Evolutionary conservation across 2,797 vertebrate genomes (phyloP).

Genomic region (Hydrolagus colliei): DNA sequence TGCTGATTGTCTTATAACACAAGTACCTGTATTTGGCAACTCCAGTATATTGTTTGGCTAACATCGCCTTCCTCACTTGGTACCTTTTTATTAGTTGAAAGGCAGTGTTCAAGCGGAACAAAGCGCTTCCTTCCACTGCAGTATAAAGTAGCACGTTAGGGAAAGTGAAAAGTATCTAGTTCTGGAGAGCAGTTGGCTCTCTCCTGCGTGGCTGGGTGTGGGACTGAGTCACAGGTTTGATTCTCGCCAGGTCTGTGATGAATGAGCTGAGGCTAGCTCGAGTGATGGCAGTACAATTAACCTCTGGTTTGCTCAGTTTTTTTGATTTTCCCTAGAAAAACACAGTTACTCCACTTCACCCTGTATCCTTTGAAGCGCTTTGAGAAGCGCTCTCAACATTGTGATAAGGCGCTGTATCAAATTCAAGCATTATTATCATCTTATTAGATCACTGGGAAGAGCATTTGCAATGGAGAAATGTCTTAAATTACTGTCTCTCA

Average conservation of each 20-base stretch:
- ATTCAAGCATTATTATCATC: too few relatives aligned
- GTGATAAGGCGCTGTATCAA: too few relatives aligned
- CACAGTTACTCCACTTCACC: too few relatives aligned
- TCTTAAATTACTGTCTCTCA: too few relatives aligned
- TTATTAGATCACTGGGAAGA: too few relatives aligned
- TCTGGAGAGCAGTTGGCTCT: not conserved
- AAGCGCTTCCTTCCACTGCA: not conserved
- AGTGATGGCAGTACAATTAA: not conserved
- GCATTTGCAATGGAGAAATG: too few relatives aligned
- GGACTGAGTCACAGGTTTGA: not conserved
- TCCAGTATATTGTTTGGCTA: not conserved
- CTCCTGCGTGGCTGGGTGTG: not conserved
- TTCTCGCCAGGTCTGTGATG: not conserved
- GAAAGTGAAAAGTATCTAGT: not conserved
- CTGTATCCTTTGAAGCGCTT: too few relatives aligned
- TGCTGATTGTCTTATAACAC: not conserved
- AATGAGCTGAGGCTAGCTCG: not conserved
- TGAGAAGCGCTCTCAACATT: too few relatives aligned
- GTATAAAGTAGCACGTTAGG: not conserved
- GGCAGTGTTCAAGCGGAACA: not conserved
- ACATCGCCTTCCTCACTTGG: not conserved
- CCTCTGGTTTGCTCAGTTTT: too few relatives aligned
- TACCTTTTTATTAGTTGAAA: not conserved
- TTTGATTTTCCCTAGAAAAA: too few relatives aligned
- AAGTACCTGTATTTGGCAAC: not conserved